Evolutionary conservation across 2,113 vertebrate genomes (phyloP).

Genomic region (crab-eating macaque (Macaca fascicularis)): DNA sequence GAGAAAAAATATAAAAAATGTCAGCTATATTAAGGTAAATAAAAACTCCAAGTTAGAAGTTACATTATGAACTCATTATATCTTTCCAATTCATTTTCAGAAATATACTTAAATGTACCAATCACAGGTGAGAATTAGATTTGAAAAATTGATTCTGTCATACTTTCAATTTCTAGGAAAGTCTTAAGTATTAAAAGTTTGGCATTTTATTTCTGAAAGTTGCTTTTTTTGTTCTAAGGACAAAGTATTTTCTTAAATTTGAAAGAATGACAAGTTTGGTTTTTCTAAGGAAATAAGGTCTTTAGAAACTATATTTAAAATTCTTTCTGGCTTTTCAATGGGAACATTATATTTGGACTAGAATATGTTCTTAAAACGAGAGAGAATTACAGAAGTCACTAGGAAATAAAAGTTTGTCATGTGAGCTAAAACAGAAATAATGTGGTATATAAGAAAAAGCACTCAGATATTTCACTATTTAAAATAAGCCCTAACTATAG

Average conservation of each 20-base stretch:
- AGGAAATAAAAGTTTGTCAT: background rate
- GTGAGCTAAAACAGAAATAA: conserved; percentile 11
- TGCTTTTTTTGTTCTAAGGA: background rate
- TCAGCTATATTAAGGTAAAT: background rate
- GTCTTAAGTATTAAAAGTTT: background rate
- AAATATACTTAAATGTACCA: background rate
- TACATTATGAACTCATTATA: background rate
- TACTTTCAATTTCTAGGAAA: background rate
- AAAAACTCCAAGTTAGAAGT: background rate
- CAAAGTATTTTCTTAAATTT: background rate
- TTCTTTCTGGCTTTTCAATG: background rate
- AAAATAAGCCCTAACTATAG: background rate
- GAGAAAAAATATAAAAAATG: background rate
- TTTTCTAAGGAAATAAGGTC: background rate
- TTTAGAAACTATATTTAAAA: conserved; percentile 35
- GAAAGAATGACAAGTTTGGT: conserved; percentile 4
- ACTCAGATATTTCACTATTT: background rate
- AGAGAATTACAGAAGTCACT: background rate
- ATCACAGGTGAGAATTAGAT: background rate
- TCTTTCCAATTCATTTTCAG: background rate
- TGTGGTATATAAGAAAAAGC: conserved; percentile 24
- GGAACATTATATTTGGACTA: background rate
- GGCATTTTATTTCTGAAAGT: background rate
- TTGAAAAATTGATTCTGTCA: background rate
- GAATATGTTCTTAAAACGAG: background rate